Evolutionary conservation across 2,113 vertebrate species (phyloP).

Genomic region (Corythornis madagascariensis): DNA sequence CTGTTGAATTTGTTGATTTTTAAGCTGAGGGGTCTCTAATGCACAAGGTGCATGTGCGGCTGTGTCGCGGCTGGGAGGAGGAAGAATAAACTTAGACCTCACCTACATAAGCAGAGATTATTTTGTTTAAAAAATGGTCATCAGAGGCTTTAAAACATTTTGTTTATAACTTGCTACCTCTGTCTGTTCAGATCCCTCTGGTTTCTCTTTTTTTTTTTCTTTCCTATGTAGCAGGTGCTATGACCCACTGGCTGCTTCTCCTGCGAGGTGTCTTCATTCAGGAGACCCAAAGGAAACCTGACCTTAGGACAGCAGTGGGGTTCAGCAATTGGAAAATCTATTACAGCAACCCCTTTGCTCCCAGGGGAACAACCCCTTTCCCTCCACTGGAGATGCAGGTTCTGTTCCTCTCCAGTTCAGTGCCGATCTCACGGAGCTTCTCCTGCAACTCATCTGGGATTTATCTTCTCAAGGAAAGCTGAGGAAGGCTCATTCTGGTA

Average conservation of each 20-base stretch:
- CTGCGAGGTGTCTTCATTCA: background rate
- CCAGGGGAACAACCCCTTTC: background rate
- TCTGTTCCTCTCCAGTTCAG: background rate
- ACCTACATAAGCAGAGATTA: background rate
- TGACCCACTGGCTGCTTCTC: background rate
- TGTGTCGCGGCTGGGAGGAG: accelerated
- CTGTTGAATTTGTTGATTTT: background rate
- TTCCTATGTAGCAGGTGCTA: background rate
- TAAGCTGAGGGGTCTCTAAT: background rate
- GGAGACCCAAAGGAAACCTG: background rate
- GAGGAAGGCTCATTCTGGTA: background rate
- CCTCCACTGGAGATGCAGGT: accelerated
- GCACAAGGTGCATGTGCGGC: accelerated
- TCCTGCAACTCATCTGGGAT: accelerated
- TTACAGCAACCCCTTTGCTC: background rate
- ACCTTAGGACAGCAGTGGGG: background rate
- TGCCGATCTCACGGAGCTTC: accelerated
- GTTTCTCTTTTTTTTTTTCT: background rate
- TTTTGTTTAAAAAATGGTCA: background rate
- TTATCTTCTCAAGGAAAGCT: background rate
- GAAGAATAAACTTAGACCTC: background rate
- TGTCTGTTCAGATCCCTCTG: accelerated
- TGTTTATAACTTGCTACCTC: background rate
- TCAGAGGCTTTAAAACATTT: background rate
- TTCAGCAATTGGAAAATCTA: background rate